phyloP scores from a whole-genome alignment of 2,797 vertebrate species.

The Melanotaenia pygmaea region DNA sequence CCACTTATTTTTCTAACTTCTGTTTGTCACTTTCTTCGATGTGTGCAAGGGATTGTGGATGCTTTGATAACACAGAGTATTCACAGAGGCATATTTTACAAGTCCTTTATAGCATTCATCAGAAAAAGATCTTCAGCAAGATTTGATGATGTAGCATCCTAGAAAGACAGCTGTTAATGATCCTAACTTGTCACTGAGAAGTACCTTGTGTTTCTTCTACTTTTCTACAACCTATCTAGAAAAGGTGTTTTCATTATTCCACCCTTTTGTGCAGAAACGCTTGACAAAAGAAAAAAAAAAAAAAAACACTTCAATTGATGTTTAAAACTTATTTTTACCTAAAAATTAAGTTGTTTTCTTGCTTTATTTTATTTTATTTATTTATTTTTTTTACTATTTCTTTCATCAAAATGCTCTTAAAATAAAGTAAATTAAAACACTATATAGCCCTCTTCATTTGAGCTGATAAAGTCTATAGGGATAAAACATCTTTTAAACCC shows the following conservation, averaged over 20 bases:
- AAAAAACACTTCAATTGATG: background rate
- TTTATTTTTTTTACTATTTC: background rate
- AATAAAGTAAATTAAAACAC: background rate
- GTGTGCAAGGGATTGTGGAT: background rate
- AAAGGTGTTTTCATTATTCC: background rate
- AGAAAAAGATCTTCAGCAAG: conserved; percentile 1
- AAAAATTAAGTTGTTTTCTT: background rate
- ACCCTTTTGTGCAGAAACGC: background rate
- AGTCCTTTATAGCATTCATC: background rate
- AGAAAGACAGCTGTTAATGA: background rate
- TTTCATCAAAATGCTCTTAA: background rate
- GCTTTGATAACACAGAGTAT: background rate
- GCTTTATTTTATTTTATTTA: too few relatives aligned
- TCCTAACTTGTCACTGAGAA: background rate
- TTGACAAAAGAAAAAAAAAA: background rate
- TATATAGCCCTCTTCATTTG: background rate
- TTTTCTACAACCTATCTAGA: background rate
- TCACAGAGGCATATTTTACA: background rate
- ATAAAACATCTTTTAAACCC: conserved; percentile 65
- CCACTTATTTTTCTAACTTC: background rate
- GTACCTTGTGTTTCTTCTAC: background rate
- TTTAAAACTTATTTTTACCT: background rate
- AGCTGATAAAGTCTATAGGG: conserved; percentile 12
- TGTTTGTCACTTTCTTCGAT: background rate
- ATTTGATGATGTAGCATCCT: too few relatives aligned